Percentiles rank a stretch among this genome's conserved stretches.
These are phyloP conservation scores for Mesorhabditis belari DNA, from an alignment of 2,888 invertebrate species.

Conservation along the genomic window DNA sequence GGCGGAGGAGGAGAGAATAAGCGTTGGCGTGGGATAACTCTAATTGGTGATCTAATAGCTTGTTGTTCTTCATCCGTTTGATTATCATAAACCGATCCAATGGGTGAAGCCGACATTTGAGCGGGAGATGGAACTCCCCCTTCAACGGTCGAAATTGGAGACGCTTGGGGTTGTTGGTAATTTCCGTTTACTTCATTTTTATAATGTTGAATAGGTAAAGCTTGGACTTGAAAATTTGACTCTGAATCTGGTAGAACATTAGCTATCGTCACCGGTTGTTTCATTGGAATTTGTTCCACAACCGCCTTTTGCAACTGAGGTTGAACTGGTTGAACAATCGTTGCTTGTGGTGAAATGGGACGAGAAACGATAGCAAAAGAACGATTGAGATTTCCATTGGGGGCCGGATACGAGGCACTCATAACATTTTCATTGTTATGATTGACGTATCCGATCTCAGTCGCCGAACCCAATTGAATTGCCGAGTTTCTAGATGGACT, in stretches of 20 bases:
- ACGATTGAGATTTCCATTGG: background rate
- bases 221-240: no score
- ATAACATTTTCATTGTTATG: no score
- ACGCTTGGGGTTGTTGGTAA: no score
- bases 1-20: background rate
- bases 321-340: background rate
- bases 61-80: no score
- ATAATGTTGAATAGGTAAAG: no score
- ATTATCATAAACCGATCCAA: background rate
- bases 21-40: background rate
- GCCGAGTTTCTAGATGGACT: background rate
- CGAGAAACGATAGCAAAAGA: background rate
- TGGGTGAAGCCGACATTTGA: background rate
- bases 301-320: background rate
- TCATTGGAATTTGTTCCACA: background rate
- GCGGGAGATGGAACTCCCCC: background rate
- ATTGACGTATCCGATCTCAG: background rate
- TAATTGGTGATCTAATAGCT: background rate
- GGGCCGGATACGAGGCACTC: background rate
- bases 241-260: no score
- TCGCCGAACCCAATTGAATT: background rate
- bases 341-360: background rate
- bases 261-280: background rate
- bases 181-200: no score
- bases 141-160: background rate